Evolutionary conservation across 2,888 invertebrate genomes (phyloP), one percentile per base, ranked within the genome.

Genomic region (Tipula unca): DNA sequence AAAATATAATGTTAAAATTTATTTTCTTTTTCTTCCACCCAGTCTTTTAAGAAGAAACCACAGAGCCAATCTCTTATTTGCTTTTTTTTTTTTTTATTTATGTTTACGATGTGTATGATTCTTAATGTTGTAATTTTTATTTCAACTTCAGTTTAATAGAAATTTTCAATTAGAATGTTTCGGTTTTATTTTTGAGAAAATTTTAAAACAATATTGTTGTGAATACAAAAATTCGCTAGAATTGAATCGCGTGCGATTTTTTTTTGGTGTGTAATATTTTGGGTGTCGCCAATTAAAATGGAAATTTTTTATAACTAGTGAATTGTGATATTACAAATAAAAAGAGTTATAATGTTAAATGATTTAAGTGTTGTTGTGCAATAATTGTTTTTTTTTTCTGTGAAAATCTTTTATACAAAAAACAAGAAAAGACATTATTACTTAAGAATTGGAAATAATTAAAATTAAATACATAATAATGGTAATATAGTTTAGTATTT

Each of bases 391-490:
- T 69, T 25, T 69, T 69, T 25, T 69, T 25, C 69, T 69, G 69
- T 69, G 69, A 69, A 69, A 69, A 69, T 69, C 1, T 69, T 69
- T 69, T 69, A 69, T 25, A 69, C 69, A 69, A 54, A 54, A 54
- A 54, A 54, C 32, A 32, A 32, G 32, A 32, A 32, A 32, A 17
- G 17, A 69, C 69, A 69, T 25, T 69, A 25, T 69, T 69, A 25
- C 69, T 69, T 69, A 69, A 69, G 69, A 69, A 69, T 69, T 69
- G 69, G 69, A 69, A 69, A 69, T 25, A 69, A 69, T 69, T 69
- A 69, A 69, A 69, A 69, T 25, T 69, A 69, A 25, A 69, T 69
- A 69, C 69, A 69, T 69, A 25, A 69, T 69, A 69, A 69, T 69
- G 69, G 69, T 69, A 69, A 69, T 69, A 69, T 69, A 69, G 69